Conservation (phyloP, 2,113 vertebrate species). For the Protomyctophum bolini region DNA sequence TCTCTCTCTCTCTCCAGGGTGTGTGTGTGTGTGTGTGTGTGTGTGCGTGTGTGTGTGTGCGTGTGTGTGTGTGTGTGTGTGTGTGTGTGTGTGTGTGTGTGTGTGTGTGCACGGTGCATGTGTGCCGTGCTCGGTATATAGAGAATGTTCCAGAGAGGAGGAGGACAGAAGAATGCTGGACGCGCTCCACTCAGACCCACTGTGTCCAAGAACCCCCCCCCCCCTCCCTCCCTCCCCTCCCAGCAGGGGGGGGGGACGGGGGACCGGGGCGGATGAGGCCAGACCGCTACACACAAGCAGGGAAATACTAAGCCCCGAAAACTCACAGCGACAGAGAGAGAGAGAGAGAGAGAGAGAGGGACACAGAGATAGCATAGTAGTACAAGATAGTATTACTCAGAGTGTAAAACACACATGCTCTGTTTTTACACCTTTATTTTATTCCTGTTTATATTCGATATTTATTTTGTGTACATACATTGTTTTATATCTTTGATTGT, state of each 20-base stretch:
- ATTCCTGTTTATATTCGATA: too few species aligned
- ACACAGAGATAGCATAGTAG: too few species aligned
- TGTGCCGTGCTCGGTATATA: constrained; percentile 30
- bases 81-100: constrained; percentile 25
- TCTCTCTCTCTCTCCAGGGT: constrained; percentile 52
- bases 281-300: constrained; percentile 50
- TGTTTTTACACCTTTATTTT: too few species aligned
- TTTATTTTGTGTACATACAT: too few species aligned
- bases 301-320: constrained; percentile 38
- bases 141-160: constrained; percentile 70
- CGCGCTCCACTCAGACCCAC: constrained; percentile 67
- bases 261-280: constrained; percentile 65
- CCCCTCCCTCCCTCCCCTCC: too few species aligned
- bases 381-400: too few species aligned
- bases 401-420: too few species aligned
- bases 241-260: constrained; percentile 50
- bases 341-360: too few species aligned
- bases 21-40: constrained; percentile 32
- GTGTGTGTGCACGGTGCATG: background rate
- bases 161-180: constrained; percentile 69
- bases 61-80: constrained; percentile 27
- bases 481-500: too few species aligned
- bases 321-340: constrained; percentile 12
- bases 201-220: constrained; percentile 57
- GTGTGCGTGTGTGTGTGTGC: too few species aligned